Conservation (phyloP, 2,888 invertebrate genomes). For the Neoascia interrupta region DNA sequence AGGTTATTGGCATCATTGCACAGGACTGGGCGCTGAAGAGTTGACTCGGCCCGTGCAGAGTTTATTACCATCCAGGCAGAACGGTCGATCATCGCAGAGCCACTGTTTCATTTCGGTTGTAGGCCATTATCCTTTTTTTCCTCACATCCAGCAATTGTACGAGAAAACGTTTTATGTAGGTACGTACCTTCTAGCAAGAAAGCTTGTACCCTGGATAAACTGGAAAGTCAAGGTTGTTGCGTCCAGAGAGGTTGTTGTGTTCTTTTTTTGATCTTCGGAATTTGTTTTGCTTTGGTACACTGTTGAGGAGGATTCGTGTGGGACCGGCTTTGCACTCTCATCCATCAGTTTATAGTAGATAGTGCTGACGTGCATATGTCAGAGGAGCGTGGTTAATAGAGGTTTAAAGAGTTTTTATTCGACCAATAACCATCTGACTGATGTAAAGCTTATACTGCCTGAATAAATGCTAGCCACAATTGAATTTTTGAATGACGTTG, state of each 20-base stretch:
- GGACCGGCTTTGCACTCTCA: neutral
- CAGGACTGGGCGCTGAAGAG: neutral
- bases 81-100: conserved; percentile 20
- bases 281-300: conserved; percentile 19
- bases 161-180: conserved; percentile 10
- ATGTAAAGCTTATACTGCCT: too few relatives aligned
- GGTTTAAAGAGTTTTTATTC: too few relatives aligned
- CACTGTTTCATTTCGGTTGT: conserved; percentile 18
- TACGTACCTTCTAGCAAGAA: conserved; percentile 18
- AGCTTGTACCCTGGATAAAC: conserved; percentile 33
- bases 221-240: conserved; percentile 56
- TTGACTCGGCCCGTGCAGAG: conserved; percentile 6
- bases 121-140: conserved; percentile 31
- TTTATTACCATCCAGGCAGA: conserved; percentile 26
- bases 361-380: conserved; percentile 22
- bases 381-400: neutral
- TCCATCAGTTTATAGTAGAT: conserved; percentile 29
- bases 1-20: conserved; percentile 13
- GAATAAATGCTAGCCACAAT: too few relatives aligned
- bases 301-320: neutral
- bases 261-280: neutral
- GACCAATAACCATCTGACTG: too few relatives aligned
- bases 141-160: neutral
- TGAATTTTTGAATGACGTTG: too few relatives aligned
- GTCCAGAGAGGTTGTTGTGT: conserved; percentile 5